Evolutionary conservation across 1,140 invertebrate species (phyloP), one percentile per base, ranked within the genome.

Genomic region (Bombus affinis): DNA sequence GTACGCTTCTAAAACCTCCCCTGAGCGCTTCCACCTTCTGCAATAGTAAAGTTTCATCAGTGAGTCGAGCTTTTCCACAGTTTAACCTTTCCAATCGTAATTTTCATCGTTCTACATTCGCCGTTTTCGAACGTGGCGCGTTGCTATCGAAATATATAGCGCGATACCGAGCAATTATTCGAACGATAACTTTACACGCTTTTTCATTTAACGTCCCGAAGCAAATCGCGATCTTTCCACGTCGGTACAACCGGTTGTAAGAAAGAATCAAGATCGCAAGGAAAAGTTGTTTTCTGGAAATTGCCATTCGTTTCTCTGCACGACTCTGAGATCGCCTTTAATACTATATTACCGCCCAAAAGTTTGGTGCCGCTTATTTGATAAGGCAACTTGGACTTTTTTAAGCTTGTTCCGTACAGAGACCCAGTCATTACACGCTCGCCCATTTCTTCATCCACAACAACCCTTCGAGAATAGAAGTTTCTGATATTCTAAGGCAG

Each of bases 61-160:
- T 10, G 13, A 78, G 37, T 57, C 22, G 6, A 76, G 10, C 53
- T 39, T 59, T 5, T 47, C 32, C 25, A 15, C 12, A 6, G 35
- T 39, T 72, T 42, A 59, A 59, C 70, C 47, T 73, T 53, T 32
- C n/a, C 18, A 65, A 76, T 82, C 81, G 32, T 15, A 9, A 37
- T 75, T 75, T 53, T 47, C 81, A 82, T 75, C 81, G 81, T 28
- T 66, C 81, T 72, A 66, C 32, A 75, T 82, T 47, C 1, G 35
- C n/a, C 47, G 42, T 3, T 82, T 39, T 44, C 57, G 37, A 59
- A 39, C 42, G 59, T 18, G 13, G 0, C n/a, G 53, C 53, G 53
- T 37, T 44, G 4, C 35, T n/a, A 47, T 66, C 22, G 42, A 66
- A 65, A 75, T 25, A 39, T 15, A 32, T 57, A 22, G n/a, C 66